These are phyloP conservation scores for Gandaritis pyraliata DNA, from an alignment of 2,888 invertebrate genomes.

Conservation along the genomic window DNA sequence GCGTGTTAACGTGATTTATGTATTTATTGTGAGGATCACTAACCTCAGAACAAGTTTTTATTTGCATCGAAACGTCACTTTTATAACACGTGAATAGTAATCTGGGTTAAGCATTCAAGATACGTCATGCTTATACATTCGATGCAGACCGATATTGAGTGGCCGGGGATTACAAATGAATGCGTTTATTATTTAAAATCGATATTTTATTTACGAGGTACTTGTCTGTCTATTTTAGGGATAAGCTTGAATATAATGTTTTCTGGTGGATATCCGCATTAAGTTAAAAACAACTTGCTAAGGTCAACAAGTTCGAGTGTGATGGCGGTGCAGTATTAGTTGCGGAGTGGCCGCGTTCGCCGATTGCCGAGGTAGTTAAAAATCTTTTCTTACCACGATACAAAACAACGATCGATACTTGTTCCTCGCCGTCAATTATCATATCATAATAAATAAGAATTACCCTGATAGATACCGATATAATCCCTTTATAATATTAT, in stretches of 20 bases:
- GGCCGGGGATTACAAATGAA: slow-evolving; percentile 15
- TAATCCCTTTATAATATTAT: slow-evolving; percentile 43
- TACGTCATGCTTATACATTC: slow-evolving; percentile 32
- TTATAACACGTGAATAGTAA: slow-evolving; percentile 33
- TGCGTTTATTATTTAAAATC: slow-evolving; percentile 11
- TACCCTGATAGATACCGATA: slow-evolving; percentile 44
- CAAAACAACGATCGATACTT: slow-evolving; percentile 66
- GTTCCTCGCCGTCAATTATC: slow-evolving; percentile 49
- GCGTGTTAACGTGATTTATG: slow-evolving; percentile 44
- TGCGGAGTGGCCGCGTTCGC: slow-evolving; percentile 7
- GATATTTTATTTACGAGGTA: not conserved
- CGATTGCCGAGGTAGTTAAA: slow-evolving; percentile 42
- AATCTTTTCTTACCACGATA: slow-evolving; percentile 67
- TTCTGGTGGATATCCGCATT: not conserved
- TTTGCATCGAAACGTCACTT: slow-evolving; percentile 40
- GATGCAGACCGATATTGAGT: slow-evolving; percentile 23
- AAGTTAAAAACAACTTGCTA: not conserved
- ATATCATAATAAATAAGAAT: slow-evolving; percentile 54
- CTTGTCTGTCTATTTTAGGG: not conserved
- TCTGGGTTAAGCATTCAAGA: slow-evolving; percentile 23
- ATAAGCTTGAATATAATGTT: not conserved
- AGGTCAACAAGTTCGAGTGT: not conserved
- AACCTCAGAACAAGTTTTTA: slow-evolving; percentile 55
- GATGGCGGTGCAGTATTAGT: slow-evolving; percentile 1
- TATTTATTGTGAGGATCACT: slow-evolving; percentile 57